Base-by-base conservation (phyloP, 2,888 invertebrate species). In the Antheraea yamamai region DNA sequence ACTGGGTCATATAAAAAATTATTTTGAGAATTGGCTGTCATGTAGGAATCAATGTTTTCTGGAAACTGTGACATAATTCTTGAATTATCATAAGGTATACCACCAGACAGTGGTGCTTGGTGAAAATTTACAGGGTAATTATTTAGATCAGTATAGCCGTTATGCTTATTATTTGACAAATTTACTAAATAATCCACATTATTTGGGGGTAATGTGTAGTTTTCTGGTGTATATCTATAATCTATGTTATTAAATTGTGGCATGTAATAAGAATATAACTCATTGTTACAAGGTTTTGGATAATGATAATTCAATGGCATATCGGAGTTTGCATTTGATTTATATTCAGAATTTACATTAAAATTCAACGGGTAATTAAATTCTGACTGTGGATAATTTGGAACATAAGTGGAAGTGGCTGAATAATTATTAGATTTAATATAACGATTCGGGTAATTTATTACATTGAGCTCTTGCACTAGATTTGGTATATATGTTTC, bases 401-500 rank as follows among this genome's bases (percentile, higher is more conserved):
- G 20, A 35, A 68, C 35, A 20, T 68, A 68, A 35, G 30, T 7
- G n/a, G 35, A 20, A n/a, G 18, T 20, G 6, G 20, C 12, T 39
- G 39, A 8, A 39, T 20, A n/a, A 20, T 70, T 30, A 30, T 30
- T 20, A 70, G 39, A 18, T 39, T 23, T 39, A 10, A 39, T n/a
- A 39, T 12, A 70, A 39, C 10, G 39, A 39, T 39, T 39, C 0
- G n/a, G 70, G 39, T 70, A n/a, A n/a, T 70, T 70, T 3, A 2
- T 20, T n/a, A 20, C 18, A n/a, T 39, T 35, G 0, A 12, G n/a
- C 20, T 39, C 12, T n/a, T n/a, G 4, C 20, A n/a, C 3, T n/a
- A 20, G n/a, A 10, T 20, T 39, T n/a, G 70, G 39, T 70, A 20
- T 70, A 70, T 70, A 39, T n/a, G 70, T 70, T 35, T 70, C 39